phyloP scores from a whole-genome alignment of 2,797 vertebrate species.

The Siniperca scherzeri region DNA sequence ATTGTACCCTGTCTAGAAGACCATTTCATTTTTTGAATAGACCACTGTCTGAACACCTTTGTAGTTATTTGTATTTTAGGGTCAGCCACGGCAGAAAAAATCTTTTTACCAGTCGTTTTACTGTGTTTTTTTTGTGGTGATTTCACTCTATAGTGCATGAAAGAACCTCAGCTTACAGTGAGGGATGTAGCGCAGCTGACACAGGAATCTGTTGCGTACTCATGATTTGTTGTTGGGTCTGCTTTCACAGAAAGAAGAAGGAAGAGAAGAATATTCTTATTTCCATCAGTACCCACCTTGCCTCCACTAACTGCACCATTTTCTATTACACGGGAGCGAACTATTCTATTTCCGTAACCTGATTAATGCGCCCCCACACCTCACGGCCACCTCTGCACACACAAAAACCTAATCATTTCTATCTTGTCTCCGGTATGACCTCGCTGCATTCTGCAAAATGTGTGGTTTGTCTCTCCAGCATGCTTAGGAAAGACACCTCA shows the following conservation, averaged over 20 bases:
- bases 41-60: neutral
- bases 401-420: conserved; percentile 7
- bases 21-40: neutral
- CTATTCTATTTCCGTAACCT: conserved; percentile 39
- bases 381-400: neutral
- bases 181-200: neutral
- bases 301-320: conserved; percentile 29
- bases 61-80: neutral
- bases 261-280: conserved; percentile 2
- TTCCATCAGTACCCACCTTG: conserved; percentile 37
- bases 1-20: neutral
- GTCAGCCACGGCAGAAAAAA: neutral
- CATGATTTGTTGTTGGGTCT: conserved; percentile 5
- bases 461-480: neutral
- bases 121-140: neutral
- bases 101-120: neutral
- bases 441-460: conserved; percentile 26
- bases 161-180: neutral
- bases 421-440: conserved; percentile 27
- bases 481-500: neutral
- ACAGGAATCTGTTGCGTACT: conserved; percentile 13
- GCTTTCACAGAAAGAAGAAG: conserved; percentile 24
- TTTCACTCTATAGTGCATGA: neutral
- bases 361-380: conserved; percentile 43
- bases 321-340: conserved; percentile 30